These are phyloP conservation scores for Arbacia lixula DNA, from an alignment of 53 echinoderm and acorn worm genomes.

Conservation along the genomic window DNA sequence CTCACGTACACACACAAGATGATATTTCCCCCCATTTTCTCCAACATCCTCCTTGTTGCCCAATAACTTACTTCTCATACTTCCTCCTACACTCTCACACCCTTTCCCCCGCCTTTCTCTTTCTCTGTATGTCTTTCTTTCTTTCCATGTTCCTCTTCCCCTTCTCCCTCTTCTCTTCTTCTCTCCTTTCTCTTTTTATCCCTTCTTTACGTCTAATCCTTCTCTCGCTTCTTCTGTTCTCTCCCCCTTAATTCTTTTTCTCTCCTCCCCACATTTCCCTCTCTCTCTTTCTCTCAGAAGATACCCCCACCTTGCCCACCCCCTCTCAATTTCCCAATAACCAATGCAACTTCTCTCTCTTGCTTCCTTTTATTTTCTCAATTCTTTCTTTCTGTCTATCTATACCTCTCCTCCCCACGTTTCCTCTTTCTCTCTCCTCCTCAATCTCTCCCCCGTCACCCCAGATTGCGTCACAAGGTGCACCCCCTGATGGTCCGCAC, in stretches of 20 bases:
- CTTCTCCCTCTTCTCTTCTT: background rate
- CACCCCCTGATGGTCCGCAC: slow-evolving; percentile 41
- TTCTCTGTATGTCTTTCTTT: background rate
- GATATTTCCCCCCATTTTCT: too few relatives aligned
- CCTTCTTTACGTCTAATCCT: background rate
- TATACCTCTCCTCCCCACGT: background rate
- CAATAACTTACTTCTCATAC: background rate
- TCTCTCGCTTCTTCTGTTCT: background rate
- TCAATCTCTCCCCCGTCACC: background rate
- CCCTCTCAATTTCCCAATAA: too few relatives aligned
- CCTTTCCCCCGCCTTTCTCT: background rate
- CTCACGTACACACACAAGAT: too few relatives aligned
- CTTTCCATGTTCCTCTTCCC: background rate
- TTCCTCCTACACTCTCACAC: background rate
- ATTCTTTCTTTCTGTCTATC: background rate
- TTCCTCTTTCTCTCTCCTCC: background rate
- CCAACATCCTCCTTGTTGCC: too few relatives aligned
- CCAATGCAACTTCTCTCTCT: background rate
- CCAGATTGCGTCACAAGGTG: slow-evolving; percentile 46
- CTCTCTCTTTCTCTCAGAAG: too few relatives aligned
- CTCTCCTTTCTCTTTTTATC: background rate
- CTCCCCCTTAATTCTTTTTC: background rate
- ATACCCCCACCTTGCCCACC: too few relatives aligned
- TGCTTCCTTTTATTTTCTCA: background rate
- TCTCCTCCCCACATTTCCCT: too few relatives aligned